A percentile compares a stretch with the other conserved stretches of the same genome.
phyloP scores from a whole-genome alignment of 2,888 invertebrate genomes.

The Drosophila parthenogenetica region DNA sequence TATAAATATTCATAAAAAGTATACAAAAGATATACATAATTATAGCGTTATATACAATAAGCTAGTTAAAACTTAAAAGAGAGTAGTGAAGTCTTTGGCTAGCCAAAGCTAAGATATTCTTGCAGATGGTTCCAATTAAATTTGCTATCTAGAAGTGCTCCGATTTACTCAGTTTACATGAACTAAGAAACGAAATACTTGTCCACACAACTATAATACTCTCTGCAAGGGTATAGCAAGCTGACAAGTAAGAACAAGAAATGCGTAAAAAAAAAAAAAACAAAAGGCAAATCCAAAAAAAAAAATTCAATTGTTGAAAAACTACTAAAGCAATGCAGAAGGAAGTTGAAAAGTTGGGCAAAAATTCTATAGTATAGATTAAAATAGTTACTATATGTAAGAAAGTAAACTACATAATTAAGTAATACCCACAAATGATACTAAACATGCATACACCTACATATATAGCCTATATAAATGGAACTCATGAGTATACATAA shows the following conservation, averaged over 20 bases:
- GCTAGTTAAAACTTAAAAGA: constrained; percentile 21
- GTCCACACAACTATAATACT: not conserved
- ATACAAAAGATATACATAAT: constrained; percentile 45
- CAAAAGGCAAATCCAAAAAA: too few relatives aligned
- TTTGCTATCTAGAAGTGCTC: not conserved
- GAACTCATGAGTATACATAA: constrained; percentile 48
- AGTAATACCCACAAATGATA: constrained; percentile 13
- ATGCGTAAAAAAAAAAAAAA: constrained; percentile 5
- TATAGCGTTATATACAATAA: constrained; percentile 39
- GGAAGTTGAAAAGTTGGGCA: constrained; percentile 50
- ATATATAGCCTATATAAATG: constrained; percentile 31
- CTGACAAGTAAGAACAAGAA: not conserved
- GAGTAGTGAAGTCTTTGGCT: constrained; percentile 4
- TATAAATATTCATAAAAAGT: constrained; percentile 46
- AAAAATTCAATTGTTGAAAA: constrained; percentile 2
- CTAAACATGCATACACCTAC: constrained; percentile 9
- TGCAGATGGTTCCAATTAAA: constrained; percentile 5
- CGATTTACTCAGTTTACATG: not conserved
- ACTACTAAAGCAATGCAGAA: constrained; percentile 59
- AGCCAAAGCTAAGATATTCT: constrained; percentile 10
- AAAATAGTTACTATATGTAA: constrained; percentile 28
- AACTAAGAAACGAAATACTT: not conserved
- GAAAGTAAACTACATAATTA: constrained; percentile 20
- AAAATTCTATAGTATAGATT: constrained; percentile 9
- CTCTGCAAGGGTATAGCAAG: constrained; percentile 16